Evolutionary conservation across 2,797 vertebrate genomes (phyloP).

Genomic region (Cuculus canorus): DNA sequence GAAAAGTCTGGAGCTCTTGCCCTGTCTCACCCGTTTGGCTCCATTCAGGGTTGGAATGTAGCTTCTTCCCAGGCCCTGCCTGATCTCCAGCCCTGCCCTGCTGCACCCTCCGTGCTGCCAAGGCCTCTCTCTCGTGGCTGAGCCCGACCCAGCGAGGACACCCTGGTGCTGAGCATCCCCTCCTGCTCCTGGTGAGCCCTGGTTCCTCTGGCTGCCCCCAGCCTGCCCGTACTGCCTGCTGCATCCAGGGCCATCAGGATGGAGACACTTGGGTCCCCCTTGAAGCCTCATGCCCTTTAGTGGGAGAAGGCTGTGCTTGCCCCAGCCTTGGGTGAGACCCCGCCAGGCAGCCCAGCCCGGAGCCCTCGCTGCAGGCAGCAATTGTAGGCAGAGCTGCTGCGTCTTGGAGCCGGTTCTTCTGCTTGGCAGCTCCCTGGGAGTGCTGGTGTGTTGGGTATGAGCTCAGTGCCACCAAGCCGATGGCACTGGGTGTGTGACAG

Average conservation of each 20-base stretch:
- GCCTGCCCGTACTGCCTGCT: too few relatives aligned
- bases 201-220: neutral
- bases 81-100: neutral
- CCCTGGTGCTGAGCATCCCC: neutral
- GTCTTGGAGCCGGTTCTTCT: neutral
- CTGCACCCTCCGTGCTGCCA: neutral
- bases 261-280: neutral
- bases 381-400: neutral
- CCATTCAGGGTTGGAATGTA: neutral
- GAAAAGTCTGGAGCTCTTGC: slow-evolving; percentile 10
- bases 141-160: neutral
- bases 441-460: neutral
- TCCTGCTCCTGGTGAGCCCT: neutral
- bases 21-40: neutral
- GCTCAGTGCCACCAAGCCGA: neutral
- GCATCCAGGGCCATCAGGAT: neutral
- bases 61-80: neutral
- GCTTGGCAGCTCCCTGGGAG: neutral
- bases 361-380: neutral
- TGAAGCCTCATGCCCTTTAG: neutral
- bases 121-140: neutral
- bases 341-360: neutral
- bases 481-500: accelerated
- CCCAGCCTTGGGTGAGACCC: neutral
- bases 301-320: neutral